Evolutionary conservation across 2,113 vertebrate genomes (phyloP), one percentile per base, ranked within the genome.

Genomic region (Plotosus lineatus): DNA sequence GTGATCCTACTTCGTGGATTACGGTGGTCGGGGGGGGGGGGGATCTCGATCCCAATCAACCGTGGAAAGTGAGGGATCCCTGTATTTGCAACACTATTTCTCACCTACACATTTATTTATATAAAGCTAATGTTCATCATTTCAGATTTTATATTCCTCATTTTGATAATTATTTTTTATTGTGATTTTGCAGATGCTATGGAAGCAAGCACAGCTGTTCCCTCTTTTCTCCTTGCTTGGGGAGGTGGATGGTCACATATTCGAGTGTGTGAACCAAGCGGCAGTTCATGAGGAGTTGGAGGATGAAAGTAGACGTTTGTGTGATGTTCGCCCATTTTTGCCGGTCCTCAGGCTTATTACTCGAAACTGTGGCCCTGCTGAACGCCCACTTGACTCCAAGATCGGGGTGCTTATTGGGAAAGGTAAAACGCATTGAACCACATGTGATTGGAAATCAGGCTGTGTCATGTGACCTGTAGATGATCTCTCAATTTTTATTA

Each of bases 341-440:
- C 97, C 97, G 11, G 96, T 98, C 55, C 95, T 99, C 75, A 96
- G 95, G 89, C 91, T 99, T 60, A 95, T 99, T 69, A 95, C 93
- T 31, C 95, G 96, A 83, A 98, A 94, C 89, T 97, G 97, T 75
- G 96, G 97, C 83, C 94, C 95, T 81, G 96, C 95, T 10, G 97
- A 99, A 88, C 96, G 96, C 84, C 85, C 93, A 50, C 90, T 99
- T 86, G 96, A 98, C 90, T 98, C 98, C 79, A 98, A 97, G 91
- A 99, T 99, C 71, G 97, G 97, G 48, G 96, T 98, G 72, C 96
- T 99, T 74, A 98, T 98, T 84, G 95, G 97, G 88, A 98, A 98
- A 95, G 98, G 98, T 99, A 93, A 92, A 85, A 9, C 1, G 6
- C n/a, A 42, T 40, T 51, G n/a, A 56, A 51, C 48, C 33, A 61